A percentile compares a stretch with the other conserved stretches of the same genome.
Evolutionary conservation across 2,888 invertebrate genomes (phyloP).

Genomic region (Myopa tessellatipennis): DNA sequence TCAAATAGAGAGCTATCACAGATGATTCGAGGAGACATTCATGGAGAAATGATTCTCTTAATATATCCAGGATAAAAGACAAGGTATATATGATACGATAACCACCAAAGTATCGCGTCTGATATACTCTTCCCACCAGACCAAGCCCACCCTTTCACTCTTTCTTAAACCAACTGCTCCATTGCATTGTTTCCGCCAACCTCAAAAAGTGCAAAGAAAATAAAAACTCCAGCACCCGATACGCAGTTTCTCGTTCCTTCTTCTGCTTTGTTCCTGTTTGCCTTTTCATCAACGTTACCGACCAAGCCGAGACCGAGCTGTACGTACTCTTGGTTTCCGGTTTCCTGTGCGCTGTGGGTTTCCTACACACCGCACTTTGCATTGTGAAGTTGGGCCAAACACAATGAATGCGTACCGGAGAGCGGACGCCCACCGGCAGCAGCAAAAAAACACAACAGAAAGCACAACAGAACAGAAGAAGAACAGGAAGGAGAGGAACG

Average conservation of each 20-base stretch:
- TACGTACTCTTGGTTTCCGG: conserved; percentile 43
- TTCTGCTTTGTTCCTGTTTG: background rate
- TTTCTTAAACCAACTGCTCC: no score
- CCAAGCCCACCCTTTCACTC: no score
- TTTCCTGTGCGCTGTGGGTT: conserved; percentile 42
- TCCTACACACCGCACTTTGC: conserved; percentile 29
- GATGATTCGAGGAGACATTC: no score
- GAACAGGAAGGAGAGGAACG: background rate
- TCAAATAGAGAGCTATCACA: no score
- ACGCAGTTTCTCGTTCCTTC: conserved; percentile 1
- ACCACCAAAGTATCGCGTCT: no score
- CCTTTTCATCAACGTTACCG: background rate
- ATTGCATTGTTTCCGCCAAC: no score
- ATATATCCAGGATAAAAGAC: no score
- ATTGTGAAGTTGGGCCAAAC: conserved; percentile 3
- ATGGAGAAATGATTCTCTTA: no score
- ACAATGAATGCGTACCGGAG: conserved; percentile 9
- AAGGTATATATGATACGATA: no score
- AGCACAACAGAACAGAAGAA: background rate
- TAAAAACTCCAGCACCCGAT: conserved; percentile 6
- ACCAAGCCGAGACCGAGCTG: background rate
- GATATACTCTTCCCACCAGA: no score
- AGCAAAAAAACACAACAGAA: conserved; percentile 12
- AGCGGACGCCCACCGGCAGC: conserved; percentile 7
- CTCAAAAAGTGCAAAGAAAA: conserved; percentile 12